Percentiles rank a stretch among this genome's conserved stretches.
Evolutionary conservation across 2,888 invertebrate genomes (phyloP).

Genomic region (Drosophila bunnanda): DNA sequence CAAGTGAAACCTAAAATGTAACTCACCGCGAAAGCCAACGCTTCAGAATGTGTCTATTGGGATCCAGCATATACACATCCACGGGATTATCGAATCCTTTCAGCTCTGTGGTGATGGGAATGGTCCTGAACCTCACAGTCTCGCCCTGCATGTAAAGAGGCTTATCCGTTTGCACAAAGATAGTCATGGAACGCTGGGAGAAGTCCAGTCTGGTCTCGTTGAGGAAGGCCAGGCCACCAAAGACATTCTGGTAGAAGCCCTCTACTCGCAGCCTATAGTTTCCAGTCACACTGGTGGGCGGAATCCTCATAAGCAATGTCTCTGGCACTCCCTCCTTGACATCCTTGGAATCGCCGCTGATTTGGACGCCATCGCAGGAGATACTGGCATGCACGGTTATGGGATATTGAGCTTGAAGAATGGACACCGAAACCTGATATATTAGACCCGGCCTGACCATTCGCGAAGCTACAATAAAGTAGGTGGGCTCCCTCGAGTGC

Average conservation of each 20-base stretch:
- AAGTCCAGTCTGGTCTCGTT: conserved; percentile 95
- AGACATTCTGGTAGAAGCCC: conserved; percentile 88
- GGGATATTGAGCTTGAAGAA: conserved; percentile 91
- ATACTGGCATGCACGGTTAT: conserved; percentile 95
- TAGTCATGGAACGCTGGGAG: conserved; percentile 96
- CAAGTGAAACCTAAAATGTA: background rate
- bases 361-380: conserved; percentile 94
- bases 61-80: conserved; percentile 96
- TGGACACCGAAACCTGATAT: conserved; percentile 94
- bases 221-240: conserved; percentile 94
- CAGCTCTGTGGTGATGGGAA: conserved; percentile 96
- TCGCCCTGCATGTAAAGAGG: conserved; percentile 97
- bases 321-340: conserved; percentile 95
- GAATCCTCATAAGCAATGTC: conserved; percentile 95
- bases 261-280: conserved; percentile 93
- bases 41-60: conserved; percentile 93
- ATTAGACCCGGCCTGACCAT: conserved; percentile 96
- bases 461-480: conserved; percentile 95
- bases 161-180: conserved; percentile 97
- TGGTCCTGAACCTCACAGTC: conserved; percentile 94
- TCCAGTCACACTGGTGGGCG: conserved; percentile 92
- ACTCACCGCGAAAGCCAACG: conserved; percentile 93
- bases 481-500: conserved; percentile 86
- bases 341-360: conserved; percentile 92
- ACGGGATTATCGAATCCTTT: conserved; percentile 96